Evolutionary conservation across 1,140 invertebrate species (phyloP), one percentile per base, ranked within the genome.

Genomic region (Ceratoteleas bidentatus): DNA sequence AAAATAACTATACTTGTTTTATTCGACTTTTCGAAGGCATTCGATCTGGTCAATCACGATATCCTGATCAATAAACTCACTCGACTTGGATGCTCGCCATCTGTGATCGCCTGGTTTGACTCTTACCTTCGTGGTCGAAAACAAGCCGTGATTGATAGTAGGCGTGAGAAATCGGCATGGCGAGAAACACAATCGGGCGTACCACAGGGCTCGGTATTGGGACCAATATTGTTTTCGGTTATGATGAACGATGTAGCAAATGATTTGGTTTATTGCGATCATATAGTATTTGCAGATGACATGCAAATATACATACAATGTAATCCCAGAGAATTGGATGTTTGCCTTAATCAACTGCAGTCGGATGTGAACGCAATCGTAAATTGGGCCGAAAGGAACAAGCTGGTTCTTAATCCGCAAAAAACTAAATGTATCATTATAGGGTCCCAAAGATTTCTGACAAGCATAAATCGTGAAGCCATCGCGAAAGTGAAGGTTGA

Each of bases 21-120:
- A n/a, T n/a, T n/a, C n/a, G 87, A 89, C 57, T 85, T 86, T 49
- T 81, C 81, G 0, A 84, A 87, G 32, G 87, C 86, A 0, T 89
- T 90, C 52, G 78, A 84, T 61, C 24, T 80, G 0, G 83, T 85
- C 3, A 66, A 85, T 58, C 58, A 80, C 33, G 52, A 61, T 3
- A 49, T 80, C 0, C 36, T 83, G 5, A 7, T 76, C 0, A 2
- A 9, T 0, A 82, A 72, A 53, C n/a, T 84, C 3, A 0, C 6
- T 1, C 9, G 47, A 10, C 6, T 61, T 0, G 56, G 56, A 6
- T 73, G 69, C 10, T 68, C 62, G 0, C n/a, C 33, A 10, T 0
- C 13, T 0, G 64, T 40, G 0, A 3, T 57, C 10, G 3, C 33
- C 2, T 72, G 62, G 68, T 54, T 73, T 16, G 6, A 33, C 0